Evolutionary conservation across 2,888 invertebrate genomes (phyloP).

Genomic region (Romanomermis culicivorax): DNA sequence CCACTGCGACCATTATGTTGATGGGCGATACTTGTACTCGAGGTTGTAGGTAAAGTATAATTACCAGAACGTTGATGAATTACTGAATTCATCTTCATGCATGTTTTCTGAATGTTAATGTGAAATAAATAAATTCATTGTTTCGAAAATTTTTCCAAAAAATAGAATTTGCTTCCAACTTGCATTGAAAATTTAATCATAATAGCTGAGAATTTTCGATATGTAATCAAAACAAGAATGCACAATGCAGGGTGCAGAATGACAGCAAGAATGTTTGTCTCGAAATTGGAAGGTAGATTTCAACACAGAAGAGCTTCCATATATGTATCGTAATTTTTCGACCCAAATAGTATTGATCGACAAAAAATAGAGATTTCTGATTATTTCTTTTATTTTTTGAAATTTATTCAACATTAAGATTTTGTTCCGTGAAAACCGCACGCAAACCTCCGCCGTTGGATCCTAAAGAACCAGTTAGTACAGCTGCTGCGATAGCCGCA

Average conservation of each 20-base stretch:
- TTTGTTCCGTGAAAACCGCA: constrained; percentile 94
- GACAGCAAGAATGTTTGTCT: not conserved
- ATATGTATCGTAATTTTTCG: too few relatives aligned
- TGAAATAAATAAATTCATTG: not conserved
- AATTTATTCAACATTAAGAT: too few relatives aligned
- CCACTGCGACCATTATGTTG: constrained; percentile 98
- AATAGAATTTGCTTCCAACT: too few relatives aligned
- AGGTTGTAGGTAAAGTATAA: constrained; percentile 54
- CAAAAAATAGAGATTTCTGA: too few relatives aligned
- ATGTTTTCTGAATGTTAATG: not conserved
- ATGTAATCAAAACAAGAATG: not conserved
- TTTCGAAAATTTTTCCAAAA: too few relatives aligned
- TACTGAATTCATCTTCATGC: too few relatives aligned
- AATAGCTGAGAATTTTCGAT: not conserved
- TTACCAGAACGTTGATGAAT: not conserved
- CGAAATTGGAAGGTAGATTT: too few relatives aligned
- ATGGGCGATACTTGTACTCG: constrained; percentile 98
- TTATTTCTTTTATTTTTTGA: too few relatives aligned
- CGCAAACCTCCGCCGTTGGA: constrained; percentile 68
- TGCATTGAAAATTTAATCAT: too few relatives aligned
- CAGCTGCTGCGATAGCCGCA: constrained; percentile 66
- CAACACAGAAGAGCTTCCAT: too few relatives aligned
- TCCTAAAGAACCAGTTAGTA: constrained; percentile 67
- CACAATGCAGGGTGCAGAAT: not conserved
- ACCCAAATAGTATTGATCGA: too few relatives aligned